Percentiles rank a stretch among this genome's conserved stretches.
These are phyloP conservation scores for Lagria hirta DNA, from an alignment of 2,888 invertebrate genomes.

Conservation along the genomic window DNA sequence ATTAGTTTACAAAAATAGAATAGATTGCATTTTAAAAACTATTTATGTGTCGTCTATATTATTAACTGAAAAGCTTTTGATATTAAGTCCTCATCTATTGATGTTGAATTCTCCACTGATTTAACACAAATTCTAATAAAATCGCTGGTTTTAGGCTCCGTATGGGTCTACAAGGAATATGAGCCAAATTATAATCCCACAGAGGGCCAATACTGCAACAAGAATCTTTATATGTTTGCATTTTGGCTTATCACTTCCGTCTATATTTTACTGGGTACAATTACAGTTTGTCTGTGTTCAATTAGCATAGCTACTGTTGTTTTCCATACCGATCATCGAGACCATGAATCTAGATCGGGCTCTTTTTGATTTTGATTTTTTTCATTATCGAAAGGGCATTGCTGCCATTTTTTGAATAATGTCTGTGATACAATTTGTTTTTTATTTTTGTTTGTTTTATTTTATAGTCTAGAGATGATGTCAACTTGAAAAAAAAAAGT, in stretches of 20 bases:
- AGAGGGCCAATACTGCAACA: conserved; percentile 62
- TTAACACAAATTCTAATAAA: no score
- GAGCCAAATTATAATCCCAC: conserved; percentile 60
- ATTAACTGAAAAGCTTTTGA: no score
- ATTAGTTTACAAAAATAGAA: no score
- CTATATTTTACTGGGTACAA: conserved; percentile 61
- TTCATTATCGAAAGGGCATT: conserved; percentile 2
- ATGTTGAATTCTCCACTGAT: no score
- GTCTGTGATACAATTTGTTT: conserved; percentile 25
- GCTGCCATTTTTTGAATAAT: conserved; percentile 24
- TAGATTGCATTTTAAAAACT: no score
- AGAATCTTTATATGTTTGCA: conserved; percentile 67
- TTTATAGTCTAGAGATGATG: no score
- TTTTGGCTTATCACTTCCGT: conserved; percentile 68
- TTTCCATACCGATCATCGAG: conserved; percentile 42
- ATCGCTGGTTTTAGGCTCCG: conserved; percentile 63
- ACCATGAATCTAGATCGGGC: conserved; percentile 27
- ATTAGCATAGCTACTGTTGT: conserved; percentile 56
- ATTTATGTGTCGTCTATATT: no score
- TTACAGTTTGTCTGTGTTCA: conserved; percentile 59
- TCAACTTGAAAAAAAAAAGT: no score
- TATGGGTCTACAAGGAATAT: conserved; percentile 69
- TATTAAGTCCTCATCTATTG: no score
- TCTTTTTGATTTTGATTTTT: conserved; percentile 19
- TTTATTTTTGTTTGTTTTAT: conserved; percentile 16